Conservation (phyloP, 2,113 vertebrate species). For the Callorhinus ursinus region DNA sequence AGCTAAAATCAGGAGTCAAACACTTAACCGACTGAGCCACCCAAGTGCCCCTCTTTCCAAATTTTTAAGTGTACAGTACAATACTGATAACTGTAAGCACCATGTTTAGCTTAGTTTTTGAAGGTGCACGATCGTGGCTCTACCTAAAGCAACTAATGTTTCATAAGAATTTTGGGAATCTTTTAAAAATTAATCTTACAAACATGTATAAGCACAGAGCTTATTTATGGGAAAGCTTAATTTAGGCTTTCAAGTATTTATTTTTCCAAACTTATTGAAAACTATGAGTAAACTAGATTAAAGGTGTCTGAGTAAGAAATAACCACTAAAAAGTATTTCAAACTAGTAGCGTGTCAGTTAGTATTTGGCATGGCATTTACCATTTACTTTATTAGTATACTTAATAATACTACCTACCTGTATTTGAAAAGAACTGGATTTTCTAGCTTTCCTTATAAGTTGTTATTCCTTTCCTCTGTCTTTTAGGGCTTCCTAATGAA, state of each 20-base stretch:
- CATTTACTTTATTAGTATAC: conserved; percentile 51
- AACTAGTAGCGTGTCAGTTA: conserved; percentile 48
- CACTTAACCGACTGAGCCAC: neutral
- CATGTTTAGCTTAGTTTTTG: conserved; percentile 24
- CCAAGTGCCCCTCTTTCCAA: neutral
- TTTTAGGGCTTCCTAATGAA: conserved; percentile 48
- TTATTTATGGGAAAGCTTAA: conserved; percentile 1
- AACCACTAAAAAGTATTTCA: neutral
- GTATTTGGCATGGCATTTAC: conserved; percentile 3
- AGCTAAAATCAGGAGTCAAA: neutral
- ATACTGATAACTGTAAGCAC: neutral
- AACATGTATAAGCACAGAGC: neutral
- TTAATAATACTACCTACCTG: conserved; percentile 15
- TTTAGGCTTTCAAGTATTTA: conserved; percentile 51
- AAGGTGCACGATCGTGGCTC: neutral
- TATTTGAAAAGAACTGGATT: conserved; percentile 48
- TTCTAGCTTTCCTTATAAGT: conserved; percentile 46
- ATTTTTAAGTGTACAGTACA: neutral
- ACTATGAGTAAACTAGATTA: conserved; percentile 36
- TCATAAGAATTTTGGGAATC: conserved; percentile 24
- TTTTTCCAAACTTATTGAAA: conserved; percentile 48
- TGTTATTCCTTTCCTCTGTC: conserved; percentile 35
- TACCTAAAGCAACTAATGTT: conserved; percentile 20
- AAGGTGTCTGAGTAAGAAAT: conserved; percentile 14
- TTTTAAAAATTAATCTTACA: conserved; percentile 51